These are phyloP conservation scores for Lates calcarifer DNA, from an alignment of 2,113 vertebrate genomes.

Conservation along the genomic window DNA sequence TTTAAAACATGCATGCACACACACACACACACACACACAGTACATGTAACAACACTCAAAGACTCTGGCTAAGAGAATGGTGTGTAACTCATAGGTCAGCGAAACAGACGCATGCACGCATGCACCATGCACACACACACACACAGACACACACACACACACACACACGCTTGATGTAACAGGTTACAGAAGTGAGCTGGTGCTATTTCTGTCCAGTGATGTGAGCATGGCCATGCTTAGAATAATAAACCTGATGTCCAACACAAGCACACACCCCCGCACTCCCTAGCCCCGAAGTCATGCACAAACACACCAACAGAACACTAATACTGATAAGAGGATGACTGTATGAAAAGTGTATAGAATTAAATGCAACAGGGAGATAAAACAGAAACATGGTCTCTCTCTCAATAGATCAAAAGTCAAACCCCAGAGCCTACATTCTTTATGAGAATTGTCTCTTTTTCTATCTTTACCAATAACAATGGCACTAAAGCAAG, in stretches of 20 bases:
- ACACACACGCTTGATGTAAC: conserved; percentile 22
- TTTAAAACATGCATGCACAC: conserved; percentile 5
- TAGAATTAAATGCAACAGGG: not conserved
- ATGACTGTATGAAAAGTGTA: not conserved
- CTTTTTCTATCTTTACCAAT: not conserved
- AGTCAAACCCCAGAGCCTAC: not conserved
- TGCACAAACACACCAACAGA: conserved; percentile 5
- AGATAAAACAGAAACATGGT: not conserved
- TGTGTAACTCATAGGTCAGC: not conserved
- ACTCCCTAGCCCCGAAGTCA: not conserved
- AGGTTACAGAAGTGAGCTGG: conserved; percentile 30
- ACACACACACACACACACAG: not conserved
- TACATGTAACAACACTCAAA: not conserved
- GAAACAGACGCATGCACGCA: not conserved
- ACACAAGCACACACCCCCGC: conserved; percentile 12
- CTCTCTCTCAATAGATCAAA: not conserved
- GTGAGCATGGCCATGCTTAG: conserved; percentile 15
- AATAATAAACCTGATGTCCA: conserved; percentile 40
- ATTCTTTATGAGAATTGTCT: not conserved
- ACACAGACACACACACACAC: conserved; percentile 8
- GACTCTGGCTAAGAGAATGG: not conserved
- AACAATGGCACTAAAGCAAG: not conserved
- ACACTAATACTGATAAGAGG: not conserved
- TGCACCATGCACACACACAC: not conserved
- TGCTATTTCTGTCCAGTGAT: conserved; percentile 45